Evolutionary conservation across 2,888 invertebrate genomes (phyloP).

Genomic region (Melitaea athalia): DNA sequence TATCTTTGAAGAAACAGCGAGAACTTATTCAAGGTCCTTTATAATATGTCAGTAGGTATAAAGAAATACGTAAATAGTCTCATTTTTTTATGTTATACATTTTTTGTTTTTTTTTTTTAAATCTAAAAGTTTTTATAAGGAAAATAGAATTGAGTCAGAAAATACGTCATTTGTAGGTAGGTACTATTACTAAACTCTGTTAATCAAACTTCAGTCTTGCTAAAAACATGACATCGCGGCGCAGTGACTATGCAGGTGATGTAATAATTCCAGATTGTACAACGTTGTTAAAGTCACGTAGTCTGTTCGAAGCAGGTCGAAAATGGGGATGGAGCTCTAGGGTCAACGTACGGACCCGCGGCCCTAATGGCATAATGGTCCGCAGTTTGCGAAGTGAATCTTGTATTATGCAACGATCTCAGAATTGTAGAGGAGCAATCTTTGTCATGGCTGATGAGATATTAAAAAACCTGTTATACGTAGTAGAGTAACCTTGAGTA

Average conservation of each 20-base stretch:
- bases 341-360: conserved; percentile 60
- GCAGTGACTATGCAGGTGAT: conserved; percentile 42
- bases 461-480: conserved; percentile 6
- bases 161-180: not conserved
- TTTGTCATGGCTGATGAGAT: conserved; percentile 6
- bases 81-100: too few species aligned
- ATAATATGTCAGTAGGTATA: too few species aligned
- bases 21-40: too few species aligned
- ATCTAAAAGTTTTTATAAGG: not conserved
- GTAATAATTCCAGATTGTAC: conserved; percentile 50
- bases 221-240: conserved; percentile 35
- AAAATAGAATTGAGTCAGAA: not conserved
- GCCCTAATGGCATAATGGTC: conserved; percentile 69
- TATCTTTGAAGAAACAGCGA: too few species aligned
- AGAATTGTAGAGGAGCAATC: conserved; percentile 23
- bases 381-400: conserved; percentile 51
- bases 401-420: conserved; percentile 37
- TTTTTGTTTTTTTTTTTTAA: not conserved
- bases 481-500: not conserved
- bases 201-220: conserved; percentile 21
- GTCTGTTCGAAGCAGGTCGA: conserved; percentile 44
- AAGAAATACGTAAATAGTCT: too few species aligned
- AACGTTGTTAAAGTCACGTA: conserved; percentile 70
- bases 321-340: conserved; percentile 57
- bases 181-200: not conserved